phyloP scores from a whole-genome alignment of 2,888 invertebrate genomes.

The Agapetus fuscipes region DNA sequence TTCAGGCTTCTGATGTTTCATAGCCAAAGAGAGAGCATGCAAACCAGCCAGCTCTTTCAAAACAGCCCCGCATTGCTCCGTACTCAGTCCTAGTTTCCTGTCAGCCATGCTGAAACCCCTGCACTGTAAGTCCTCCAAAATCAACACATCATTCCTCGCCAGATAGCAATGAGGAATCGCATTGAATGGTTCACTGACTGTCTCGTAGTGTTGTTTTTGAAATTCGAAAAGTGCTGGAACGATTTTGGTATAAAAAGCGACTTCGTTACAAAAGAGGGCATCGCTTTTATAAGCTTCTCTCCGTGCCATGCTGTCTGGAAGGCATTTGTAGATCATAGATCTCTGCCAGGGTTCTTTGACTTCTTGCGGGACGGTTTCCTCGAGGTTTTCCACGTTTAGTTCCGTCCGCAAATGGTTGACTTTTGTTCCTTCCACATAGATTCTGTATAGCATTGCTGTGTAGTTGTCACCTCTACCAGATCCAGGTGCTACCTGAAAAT shows the following conservation, averaged over 20 bases:
- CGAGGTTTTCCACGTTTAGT: conserved; percentile 26
- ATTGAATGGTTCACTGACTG: conserved; percentile 36
- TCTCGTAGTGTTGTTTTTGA: conserved; percentile 39
- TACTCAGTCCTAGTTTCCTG: conserved; percentile 48
- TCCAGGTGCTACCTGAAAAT: conserved; percentile 52
- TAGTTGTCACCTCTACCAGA: conserved; percentile 67
- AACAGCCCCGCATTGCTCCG: conserved; percentile 50
- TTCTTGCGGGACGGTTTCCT: conserved; percentile 29
- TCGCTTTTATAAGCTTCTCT: conserved; percentile 65
- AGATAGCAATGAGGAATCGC: conserved; percentile 52
- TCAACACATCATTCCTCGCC: conserved; percentile 47
- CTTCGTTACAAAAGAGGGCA: conserved; percentile 59
- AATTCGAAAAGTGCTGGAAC: conserved; percentile 55
- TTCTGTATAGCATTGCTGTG: conserved; percentile 61
- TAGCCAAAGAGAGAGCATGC: conserved; percentile 54
- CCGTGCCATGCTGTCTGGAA: conserved; percentile 53
- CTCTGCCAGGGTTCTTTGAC: conserved; percentile 49
- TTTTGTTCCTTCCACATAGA: conserved; percentile 45
- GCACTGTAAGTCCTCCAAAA: conserved; percentile 51
- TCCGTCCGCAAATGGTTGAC: conserved; percentile 4
- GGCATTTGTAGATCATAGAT: conserved; percentile 59
- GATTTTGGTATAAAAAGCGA: conserved; percentile 60
- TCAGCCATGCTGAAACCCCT: conserved; percentile 56
- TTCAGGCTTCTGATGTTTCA: conserved; percentile 48
- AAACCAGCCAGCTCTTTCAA: conserved; percentile 52